Evolutionary conservation across 1,140 invertebrate genomes (phyloP).

Genomic region (Ridgeia piscesae): DNA sequence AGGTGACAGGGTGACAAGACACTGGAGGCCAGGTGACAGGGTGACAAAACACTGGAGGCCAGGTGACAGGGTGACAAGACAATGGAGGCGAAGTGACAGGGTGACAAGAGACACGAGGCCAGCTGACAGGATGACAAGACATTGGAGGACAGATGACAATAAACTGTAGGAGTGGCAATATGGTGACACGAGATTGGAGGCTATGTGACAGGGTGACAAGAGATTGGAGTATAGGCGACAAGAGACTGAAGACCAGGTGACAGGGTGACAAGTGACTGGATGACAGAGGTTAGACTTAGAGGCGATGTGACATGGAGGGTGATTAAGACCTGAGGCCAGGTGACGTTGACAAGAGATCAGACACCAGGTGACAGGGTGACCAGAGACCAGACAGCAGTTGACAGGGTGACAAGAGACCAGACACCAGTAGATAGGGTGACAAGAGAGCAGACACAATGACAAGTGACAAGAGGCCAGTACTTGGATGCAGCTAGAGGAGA

Average conservation of each 20-base stretch:
- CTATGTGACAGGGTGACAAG: neutral
- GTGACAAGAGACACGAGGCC: neutral
- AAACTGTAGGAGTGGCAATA: no score
- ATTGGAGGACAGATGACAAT: neutral
- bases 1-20: no score
- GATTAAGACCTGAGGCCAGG: no score
- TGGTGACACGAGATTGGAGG: neutral
- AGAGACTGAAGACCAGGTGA: no score
- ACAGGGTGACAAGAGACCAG: neutral
- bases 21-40: neutral
- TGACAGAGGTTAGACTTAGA: neutral
- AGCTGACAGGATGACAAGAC: neutral
- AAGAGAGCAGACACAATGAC: neutral
- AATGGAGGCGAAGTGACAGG: neutral
- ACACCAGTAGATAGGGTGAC: neutral
- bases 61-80: neutral
- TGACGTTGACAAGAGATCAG: neutral
- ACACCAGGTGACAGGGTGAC: neutral
- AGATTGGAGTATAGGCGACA: no score
- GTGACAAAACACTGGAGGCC: neutral
- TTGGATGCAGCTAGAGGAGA: neutral
- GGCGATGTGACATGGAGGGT: neutral
- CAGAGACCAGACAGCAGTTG: neutral
- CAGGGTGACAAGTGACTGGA: neutral
- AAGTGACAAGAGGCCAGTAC: neutral